These are phyloP conservation scores for Tylochromis polylepis DNA, from an alignment of 2,113 vertebrate species.

Conservation along the genomic window DNA sequence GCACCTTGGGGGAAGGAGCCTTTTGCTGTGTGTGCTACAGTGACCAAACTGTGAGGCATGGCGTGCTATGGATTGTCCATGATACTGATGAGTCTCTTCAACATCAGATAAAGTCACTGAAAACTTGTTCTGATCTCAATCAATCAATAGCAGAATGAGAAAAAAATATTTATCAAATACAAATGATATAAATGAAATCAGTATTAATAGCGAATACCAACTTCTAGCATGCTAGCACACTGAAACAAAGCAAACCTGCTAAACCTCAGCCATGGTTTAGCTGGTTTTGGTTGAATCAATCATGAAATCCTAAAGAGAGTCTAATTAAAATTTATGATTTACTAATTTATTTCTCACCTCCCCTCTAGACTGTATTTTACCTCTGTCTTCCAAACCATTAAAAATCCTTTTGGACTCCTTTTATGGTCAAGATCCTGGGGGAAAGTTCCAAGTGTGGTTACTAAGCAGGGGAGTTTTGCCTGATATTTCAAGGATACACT, in stretches of 20 bases:
- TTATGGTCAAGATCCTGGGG: not conserved
- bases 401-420: not conserved
- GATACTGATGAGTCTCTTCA: not conserved
- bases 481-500: not conserved
- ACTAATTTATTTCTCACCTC: not conserved
- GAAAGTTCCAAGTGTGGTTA: not conserved
- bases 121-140: not conserved
- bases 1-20: not conserved
- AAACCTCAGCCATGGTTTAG: not conserved
- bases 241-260: not conserved
- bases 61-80: not conserved
- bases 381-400: not conserved
- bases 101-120: not conserved
- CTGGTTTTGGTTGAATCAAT: not conserved
- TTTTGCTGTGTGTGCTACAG: not conserved
- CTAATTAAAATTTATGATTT: not conserved
- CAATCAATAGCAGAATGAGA: not conserved
- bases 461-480: fast-evolving
- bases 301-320: not conserved
- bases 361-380: not conserved
- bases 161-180: not conserved
- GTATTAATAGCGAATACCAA: not conserved
- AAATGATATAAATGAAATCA: not conserved
- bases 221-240: not conserved
- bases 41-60: not conserved